Conservation (phyloP, 2,888 invertebrate species). For the Aspidiotus rigidus region DNA sequence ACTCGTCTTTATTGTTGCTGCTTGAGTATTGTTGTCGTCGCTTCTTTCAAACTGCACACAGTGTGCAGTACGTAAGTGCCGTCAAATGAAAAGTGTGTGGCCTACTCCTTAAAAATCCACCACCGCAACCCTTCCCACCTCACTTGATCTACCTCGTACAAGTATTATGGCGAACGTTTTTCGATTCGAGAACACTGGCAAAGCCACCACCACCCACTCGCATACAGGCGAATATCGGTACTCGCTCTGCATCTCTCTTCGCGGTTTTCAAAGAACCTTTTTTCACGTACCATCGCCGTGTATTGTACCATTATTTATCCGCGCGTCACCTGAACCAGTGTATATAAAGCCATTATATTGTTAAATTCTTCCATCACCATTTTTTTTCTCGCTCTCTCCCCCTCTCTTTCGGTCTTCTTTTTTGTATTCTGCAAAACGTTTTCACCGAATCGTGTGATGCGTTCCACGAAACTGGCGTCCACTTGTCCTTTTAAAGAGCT, state of each 20-base stretch:
- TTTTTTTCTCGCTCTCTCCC: no score
- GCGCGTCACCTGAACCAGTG: not conserved
- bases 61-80: no score
- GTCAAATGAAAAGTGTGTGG: not conserved
- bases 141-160: not conserved
- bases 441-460: not conserved
- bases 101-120: constrained; percentile 8
- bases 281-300: no score
- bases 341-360: not conserved
- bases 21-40: not conserved
- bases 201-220: constrained; percentile 3
- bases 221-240: not conserved
- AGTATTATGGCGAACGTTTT: no score
- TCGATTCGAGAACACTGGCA: not conserved
- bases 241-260: not conserved
- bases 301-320: constrained; percentile 1
- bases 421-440: constrained; percentile 1
- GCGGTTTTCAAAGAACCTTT: not conserved
- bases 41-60: not conserved
- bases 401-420: not conserved
- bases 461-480: not conserved
- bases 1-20: not conserved
- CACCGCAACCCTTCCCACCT: constrained; percentile 12
- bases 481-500: no score
- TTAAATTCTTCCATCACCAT: no score